These are phyloP conservation scores for Seladonia tumulorum DNA, from an alignment of 2,888 invertebrate species.

Conservation along the genomic window DNA sequence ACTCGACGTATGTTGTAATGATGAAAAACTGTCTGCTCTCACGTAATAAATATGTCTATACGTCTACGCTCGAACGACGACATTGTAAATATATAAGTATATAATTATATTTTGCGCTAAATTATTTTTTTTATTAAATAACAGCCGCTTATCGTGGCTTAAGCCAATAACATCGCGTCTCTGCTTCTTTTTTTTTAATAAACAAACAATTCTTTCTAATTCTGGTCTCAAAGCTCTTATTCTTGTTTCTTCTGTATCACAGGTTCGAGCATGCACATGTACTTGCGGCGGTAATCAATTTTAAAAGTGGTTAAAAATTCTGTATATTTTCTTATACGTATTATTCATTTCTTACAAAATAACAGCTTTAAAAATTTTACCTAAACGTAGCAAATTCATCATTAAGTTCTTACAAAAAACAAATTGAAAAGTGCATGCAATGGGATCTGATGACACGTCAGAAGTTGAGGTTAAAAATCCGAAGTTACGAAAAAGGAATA, in stretches of 20 bases:
- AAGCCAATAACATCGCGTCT: background rate
- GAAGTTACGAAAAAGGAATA: slow-evolving; percentile 55
- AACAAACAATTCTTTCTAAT: background rate
- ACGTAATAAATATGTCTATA: background rate
- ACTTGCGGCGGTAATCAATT: slow-evolving; percentile 24
- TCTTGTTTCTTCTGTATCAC: slow-evolving; percentile 4
- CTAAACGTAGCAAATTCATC: background rate
- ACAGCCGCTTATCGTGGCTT: background rate
- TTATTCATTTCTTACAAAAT: background rate
- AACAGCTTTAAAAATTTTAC: background rate
- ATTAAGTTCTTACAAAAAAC: background rate
- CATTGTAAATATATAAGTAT: background rate
- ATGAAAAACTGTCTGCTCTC: background rate
- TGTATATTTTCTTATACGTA: slow-evolving; percentile 17
- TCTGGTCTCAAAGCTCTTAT: background rate
- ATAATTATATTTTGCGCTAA: background rate
- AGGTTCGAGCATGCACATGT: slow-evolving; percentile 8
- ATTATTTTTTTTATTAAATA: background rate
- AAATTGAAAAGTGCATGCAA: slow-evolving; percentile 18
- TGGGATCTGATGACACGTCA: slow-evolving; percentile 53
- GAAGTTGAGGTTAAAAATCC: slow-evolving; percentile 49
- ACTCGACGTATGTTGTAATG: background rate
- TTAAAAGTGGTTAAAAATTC: slow-evolving; percentile 19
- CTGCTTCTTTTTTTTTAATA: background rate
- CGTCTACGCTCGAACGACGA: background rate